Evolutionary conservation across 2,888 invertebrate genomes (phyloP).

Genomic region (Cyaniris semiargus): DNA sequence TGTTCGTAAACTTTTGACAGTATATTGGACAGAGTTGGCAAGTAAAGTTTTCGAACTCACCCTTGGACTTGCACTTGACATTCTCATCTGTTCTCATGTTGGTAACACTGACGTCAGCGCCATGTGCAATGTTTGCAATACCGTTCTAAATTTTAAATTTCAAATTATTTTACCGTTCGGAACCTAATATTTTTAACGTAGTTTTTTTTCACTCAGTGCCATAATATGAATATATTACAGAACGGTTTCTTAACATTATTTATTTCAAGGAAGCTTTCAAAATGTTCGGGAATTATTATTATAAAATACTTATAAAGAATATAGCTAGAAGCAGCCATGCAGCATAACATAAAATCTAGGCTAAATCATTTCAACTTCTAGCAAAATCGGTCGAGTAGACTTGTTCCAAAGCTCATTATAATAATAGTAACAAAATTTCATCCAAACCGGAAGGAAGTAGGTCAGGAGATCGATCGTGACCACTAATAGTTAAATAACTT

Average conservation of each 20-base stretch:
- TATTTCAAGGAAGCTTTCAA: not conserved
- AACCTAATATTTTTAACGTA: not conserved
- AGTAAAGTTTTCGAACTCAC: not conserved
- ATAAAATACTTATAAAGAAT: not conserved
- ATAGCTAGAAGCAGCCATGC: not conserved
- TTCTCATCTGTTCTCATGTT: not conserved
- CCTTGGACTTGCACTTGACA: not conserved
- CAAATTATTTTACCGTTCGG: not conserved
- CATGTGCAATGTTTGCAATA: not conserved
- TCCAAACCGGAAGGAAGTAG: conserved; percentile 23
- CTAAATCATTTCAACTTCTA: not conserved
- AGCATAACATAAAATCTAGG: not conserved
- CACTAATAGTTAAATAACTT: conserved; percentile 26
- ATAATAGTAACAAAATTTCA: conserved; percentile 4
- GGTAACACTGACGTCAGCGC: not conserved
- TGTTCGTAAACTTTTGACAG: not conserved
- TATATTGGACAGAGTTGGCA: not conserved
- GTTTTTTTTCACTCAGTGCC: not conserved
- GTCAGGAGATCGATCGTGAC: conserved; percentile 27
- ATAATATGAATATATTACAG: too few relatives aligned
- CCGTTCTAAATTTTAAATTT: not conserved
- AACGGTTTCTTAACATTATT: too few relatives aligned
- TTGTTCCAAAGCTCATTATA: not conserved
- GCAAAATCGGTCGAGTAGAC: not conserved
- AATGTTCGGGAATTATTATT: not conserved